Evolutionary conservation across 2,797 vertebrate genomes (phyloP).

Genomic region (Cetoscarus ocellatus): DNA sequence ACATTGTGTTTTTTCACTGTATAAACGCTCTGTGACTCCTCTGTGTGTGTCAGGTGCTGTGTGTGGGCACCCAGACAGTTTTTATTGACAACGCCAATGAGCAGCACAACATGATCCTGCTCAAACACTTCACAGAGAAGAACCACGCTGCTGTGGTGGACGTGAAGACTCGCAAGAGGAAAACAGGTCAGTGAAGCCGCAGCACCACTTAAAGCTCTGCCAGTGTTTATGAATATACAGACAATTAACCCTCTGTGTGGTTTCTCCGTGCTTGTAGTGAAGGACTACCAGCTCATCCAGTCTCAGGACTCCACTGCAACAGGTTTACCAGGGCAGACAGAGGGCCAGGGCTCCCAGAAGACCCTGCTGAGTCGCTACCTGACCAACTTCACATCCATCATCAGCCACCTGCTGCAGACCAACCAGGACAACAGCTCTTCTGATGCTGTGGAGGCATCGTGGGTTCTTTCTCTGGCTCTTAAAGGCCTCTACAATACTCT

Average conservation of each 20-base stretch:
- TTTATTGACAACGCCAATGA: slow-evolving; percentile 98
- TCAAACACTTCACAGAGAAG: slow-evolving; percentile 98
- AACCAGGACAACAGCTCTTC: slow-evolving; percentile 87
- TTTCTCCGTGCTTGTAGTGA: slow-evolving; percentile 82
- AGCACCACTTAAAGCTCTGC: not conserved
- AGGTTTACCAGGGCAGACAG: slow-evolving; percentile 60
- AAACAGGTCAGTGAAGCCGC: slow-evolving; percentile 87
- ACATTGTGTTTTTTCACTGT: too few species aligned
- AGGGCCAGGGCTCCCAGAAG: slow-evolving; percentile 49
- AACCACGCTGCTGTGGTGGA: slow-evolving; percentile 96
- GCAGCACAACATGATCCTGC: slow-evolving; percentile 93
- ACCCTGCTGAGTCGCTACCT: slow-evolving; percentile 89
- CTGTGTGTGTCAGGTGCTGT: slow-evolving; percentile 88
- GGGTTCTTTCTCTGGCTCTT: slow-evolving; percentile 94
- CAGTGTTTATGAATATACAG: not conserved
- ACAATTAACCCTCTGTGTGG: slow-evolving; percentile 8
- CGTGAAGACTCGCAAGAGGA: slow-evolving; percentile 95
- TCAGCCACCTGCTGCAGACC: slow-evolving; percentile 91
- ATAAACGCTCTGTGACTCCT: slow-evolving; percentile 3
- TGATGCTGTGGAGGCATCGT: slow-evolving; percentile 95
- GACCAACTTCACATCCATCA: slow-evolving; percentile 91
- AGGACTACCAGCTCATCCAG: slow-evolving; percentile 95
- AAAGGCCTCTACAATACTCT: slow-evolving; percentile 96
- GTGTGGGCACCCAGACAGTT: slow-evolving; percentile 95
- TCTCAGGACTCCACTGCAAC: slow-evolving; percentile 78